Conservation (phyloP, 2,888 invertebrate genomes). For the Lasioglossum lativentre region DNA sequence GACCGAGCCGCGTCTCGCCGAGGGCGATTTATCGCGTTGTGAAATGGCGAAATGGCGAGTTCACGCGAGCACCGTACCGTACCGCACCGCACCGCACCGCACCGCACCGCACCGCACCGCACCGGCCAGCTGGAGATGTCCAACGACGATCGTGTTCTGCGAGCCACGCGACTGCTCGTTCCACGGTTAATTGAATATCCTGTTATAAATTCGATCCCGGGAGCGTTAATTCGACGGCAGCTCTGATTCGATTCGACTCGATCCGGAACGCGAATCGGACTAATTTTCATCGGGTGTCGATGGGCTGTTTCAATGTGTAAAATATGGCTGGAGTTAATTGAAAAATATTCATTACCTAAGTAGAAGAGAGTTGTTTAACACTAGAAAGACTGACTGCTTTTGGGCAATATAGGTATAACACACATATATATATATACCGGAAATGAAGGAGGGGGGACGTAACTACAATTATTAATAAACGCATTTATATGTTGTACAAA, state of each 20-base stretch:
- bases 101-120: too few relatives aligned
- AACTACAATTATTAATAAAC: too few relatives aligned
- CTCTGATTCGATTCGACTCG: not conserved
- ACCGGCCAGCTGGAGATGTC: not conserved
- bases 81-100: too few relatives aligned
- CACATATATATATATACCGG: too few relatives aligned
- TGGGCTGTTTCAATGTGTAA: not conserved
- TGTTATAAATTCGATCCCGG: not conserved
- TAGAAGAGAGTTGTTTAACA: too few relatives aligned
- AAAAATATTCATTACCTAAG: not conserved
- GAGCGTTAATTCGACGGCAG: not conserved
- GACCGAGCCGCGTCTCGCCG: not conserved
- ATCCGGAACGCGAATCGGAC: not conserved
- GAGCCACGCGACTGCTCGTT: not conserved
- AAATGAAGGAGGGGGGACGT: too few relatives aligned
- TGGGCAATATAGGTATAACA: too few relatives aligned
- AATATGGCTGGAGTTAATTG: not conserved
- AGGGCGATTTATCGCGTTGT: slow-evolving; percentile 17
- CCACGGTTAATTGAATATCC: not conserved
- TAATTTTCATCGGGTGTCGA: not conserved
- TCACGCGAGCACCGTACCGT: not conserved
- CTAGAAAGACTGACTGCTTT: too few relatives aligned
- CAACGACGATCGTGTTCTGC: not conserved
- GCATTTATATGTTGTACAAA: too few relatives aligned
- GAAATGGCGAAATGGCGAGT: not conserved